Base-by-base conservation (phyloP, 2,797 vertebrate genomes). In the Salarias fasciatus region DNA sequence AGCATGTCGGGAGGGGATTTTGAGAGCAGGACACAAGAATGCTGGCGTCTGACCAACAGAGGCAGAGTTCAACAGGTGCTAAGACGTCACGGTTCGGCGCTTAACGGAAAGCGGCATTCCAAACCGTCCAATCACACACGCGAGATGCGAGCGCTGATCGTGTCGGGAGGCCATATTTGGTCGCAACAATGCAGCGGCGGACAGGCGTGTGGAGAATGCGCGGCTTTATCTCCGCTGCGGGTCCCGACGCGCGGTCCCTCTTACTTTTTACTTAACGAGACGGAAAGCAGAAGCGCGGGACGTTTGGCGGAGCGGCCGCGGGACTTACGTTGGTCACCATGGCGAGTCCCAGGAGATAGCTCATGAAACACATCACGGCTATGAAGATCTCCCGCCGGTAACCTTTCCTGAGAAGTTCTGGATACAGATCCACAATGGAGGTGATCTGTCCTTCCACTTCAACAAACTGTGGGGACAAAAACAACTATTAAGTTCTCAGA, bases 391-490 rank as follows among this genome's bases (percentile, higher is more conserved):
- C 96, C 86, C 98, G 93, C 77, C 95, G 94, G 92, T 98, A 97
- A 90, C 96, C 96, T 93, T 97, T 99, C 94, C 96, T 96, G 93
- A 99, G 96, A 94, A 98, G 91, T 89, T 95, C 91, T 51, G 98
- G 98, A 92, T 97, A 96, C 91, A 99, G 94, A 92, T 99, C 98
- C 89, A 99, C 98, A 88, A 99, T 94, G 59, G 98, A 98, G 41
- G 98, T 99, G 95, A 99, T 98, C 95, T 99, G 97, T 92, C 98
- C 97, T 95, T 99, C 98, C 92, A 99, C 98, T 94, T 99, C 97
- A 86, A 99, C 98, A 95, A 99, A 99, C 98, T 99, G 84, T 15
- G 53, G 55, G 62, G 49, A 84, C 49, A 89, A 72, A 47, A 82
- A 59, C 65, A 82, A 66, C 70, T 28, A 55, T 74, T 78, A 73